Percentiles rank a stretch among this genome's conserved stretches.
phyloP scores from a whole-genome alignment of 1,140 invertebrate species.

The Diorhabda carinulata region DNA sequence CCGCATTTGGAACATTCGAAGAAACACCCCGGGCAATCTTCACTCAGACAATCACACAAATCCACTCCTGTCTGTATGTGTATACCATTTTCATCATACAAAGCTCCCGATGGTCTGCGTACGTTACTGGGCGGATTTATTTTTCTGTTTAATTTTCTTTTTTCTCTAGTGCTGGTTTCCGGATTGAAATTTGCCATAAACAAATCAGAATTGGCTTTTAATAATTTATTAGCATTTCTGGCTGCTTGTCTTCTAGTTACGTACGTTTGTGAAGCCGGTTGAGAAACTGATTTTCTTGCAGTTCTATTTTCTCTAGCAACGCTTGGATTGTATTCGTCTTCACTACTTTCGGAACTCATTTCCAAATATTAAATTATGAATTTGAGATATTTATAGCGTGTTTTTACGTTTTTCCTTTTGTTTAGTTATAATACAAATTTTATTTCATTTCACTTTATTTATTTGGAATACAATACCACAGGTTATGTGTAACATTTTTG shows the following conservation, averaged over 20 bases:
- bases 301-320: slow-evolving; percentile 22
- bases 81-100: slow-evolving; percentile 42
- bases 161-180: slow-evolving; percentile 41
- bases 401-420: too few species aligned
- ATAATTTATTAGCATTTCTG: slow-evolving; percentile 28
- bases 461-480: too few species aligned
- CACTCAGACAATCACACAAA: slow-evolving; percentile 73
- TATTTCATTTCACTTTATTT: too few species aligned
- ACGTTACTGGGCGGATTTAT: slow-evolving; percentile 27
- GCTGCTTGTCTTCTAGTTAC: slow-evolving; percentile 28
- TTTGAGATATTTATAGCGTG: not conserved
- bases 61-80: slow-evolving; percentile 56
- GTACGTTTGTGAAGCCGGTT: slow-evolving; percentile 19
- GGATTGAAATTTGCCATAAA: slow-evolving; percentile 45
- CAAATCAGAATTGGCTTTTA: slow-evolving; percentile 28
- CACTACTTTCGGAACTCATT: slow-evolving; percentile 31
- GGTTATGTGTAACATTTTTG: too few species aligned
- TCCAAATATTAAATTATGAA: slow-evolving; percentile 11
- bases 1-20: slow-evolving; percentile 72
- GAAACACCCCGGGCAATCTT: slow-evolving; percentile 71
- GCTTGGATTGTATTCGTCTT: slow-evolving; percentile 29
- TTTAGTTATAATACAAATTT: too few species aligned
- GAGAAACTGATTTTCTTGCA: slow-evolving; percentile 31
- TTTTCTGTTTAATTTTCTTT: slow-evolving; percentile 40
- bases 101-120: slow-evolving; percentile 33